Evolutionary conservation across 2,888 invertebrate genomes (phyloP), one percentile per base, ranked within the genome.

Genomic region (Neoaliturus tenellus): DNA sequence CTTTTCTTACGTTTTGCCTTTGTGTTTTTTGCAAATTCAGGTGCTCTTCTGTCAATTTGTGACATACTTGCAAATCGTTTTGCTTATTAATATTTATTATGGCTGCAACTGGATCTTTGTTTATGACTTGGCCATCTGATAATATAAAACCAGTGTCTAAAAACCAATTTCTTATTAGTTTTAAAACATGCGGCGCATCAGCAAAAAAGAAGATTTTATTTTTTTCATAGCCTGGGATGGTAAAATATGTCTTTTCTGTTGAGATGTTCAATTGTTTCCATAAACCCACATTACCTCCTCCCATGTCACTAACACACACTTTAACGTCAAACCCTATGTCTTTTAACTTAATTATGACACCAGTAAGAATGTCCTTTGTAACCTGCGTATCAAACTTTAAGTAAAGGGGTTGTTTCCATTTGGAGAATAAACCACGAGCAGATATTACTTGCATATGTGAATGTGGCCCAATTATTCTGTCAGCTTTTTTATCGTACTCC

Each of bases 1-100:
- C 73, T 25, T 82, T 41, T 31, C 78, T 44, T 0, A 85, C 69
- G 55, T 80, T 83, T 71, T 85, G 80, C 10, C 67, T 28, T 17
- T 83, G 51, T 17, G 41, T 28, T 80, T 31, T 80, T 55, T 51
- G 67, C n/a, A 69, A 48, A 25, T 31, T 78, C 20, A 82, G 23
- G 35, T 83, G 67, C 3, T 39, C 71, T 28, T 41, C 28, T 25
- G 33, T 35, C 17, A 83, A 23, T 14, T 69, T 78, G 25, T 83
- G 12, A 44, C 48, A 80, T 17, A 80, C 20, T 69, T 20, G 75
- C 69, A 12, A n/a, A 51, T 84, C 84, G 8, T 80, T 51, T 33
- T 41, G 39, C 41, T 81, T 0, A 23, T 62, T 41, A n/a, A 67
- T 28, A n/a, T 44, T 67, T 35, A 81, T 39, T 35, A 81, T 69